Evolutionary conservation across 2,888 invertebrate genomes (phyloP), one percentile per base, ranked within the genome.

Genomic region (Protonemura montana): DNA sequence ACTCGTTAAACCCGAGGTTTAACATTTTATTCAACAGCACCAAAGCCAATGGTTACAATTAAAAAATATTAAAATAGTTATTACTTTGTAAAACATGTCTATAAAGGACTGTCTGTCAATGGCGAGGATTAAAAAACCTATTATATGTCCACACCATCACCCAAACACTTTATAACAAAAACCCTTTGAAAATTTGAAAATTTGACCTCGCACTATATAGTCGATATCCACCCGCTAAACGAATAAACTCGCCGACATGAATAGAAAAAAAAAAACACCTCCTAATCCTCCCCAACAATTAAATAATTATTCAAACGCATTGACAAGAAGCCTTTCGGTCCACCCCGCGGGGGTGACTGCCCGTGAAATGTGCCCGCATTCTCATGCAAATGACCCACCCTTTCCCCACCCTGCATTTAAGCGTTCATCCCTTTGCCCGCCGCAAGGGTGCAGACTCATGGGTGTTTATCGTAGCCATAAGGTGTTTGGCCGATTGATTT

Each of bases 401-500:
- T 41, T 5, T 13, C 59, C 59, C 21, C 59, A 59, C 1, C 59
- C 3, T 59, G 59, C 35, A 3, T 35, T 35, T 35, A 6, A 10
- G 35, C 59, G 59, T 16, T 59, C 59, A 21, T 59, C 59, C 59
- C 59, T 21, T 13, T n/a, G n/a, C 6, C 41, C 6, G 59, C 59
- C 59, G 59, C 59, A 10, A 59, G 59, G 59, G 59, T 35, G 59
- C 59, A 3, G 59, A 21, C 13, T 21, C 13, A 3, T 3, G 59
- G 59, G 59, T 84, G 84, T 84, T 84, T 27, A 84, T 59, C 5
- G 27, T 76, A 76, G 59, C 86, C 76, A 82, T 42, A 84, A 76
- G 84, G 84, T 29, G 26, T 27, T 76, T 42, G 76, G 85, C 28
- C 42, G 30, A 82, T 86, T 78, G 83, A 83, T 77, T 86, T 82